These are phyloP conservation scores for Kryphioiulus occultus DNA, from an alignment of 2,888 invertebrate species.

Conservation along the genomic window DNA sequence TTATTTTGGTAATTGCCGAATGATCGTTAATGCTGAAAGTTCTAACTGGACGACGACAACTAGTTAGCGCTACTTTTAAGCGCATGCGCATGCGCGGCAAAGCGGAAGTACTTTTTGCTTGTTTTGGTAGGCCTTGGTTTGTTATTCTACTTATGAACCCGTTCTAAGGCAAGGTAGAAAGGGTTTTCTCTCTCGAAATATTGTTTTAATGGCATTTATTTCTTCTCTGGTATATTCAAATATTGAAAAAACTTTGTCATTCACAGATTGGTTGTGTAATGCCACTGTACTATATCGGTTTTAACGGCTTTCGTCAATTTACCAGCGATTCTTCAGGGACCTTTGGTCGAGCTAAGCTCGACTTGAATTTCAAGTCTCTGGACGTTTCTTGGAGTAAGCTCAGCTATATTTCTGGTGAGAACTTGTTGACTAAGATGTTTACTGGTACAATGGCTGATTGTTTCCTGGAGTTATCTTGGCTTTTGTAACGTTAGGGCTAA, in stretches of 20 bases:
- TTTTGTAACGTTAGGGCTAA: neutral
- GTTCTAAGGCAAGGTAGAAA: neutral
- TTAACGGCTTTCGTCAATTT: constrained; percentile 48
- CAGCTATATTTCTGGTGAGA: constrained; percentile 49
- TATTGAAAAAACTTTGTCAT: neutral
- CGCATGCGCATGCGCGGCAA: too few species aligned
- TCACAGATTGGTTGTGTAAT: neutral
- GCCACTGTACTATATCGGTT: constrained; percentile 40
- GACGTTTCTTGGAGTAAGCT: constrained; percentile 50
- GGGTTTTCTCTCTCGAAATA: neutral
- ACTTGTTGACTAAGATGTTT: neutral
- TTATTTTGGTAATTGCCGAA: too few species aligned
- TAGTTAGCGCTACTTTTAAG: too few species aligned
- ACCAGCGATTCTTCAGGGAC: neutral
- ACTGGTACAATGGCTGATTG: neutral
- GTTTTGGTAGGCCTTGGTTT: too few species aligned
- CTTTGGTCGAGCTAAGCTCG: neutral
- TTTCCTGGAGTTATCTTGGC: neutral
- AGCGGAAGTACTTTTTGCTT: too few species aligned
- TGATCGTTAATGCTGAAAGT: too few species aligned
- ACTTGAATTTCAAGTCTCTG: neutral
- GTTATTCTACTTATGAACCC: too few species aligned
- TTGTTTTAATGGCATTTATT: neutral
- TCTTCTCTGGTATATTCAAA: neutral
- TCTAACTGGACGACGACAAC: too few species aligned